phyloP scores from a whole-genome alignment of 2,888 invertebrate genomes.

The Myopa tessellatipennis region DNA sequence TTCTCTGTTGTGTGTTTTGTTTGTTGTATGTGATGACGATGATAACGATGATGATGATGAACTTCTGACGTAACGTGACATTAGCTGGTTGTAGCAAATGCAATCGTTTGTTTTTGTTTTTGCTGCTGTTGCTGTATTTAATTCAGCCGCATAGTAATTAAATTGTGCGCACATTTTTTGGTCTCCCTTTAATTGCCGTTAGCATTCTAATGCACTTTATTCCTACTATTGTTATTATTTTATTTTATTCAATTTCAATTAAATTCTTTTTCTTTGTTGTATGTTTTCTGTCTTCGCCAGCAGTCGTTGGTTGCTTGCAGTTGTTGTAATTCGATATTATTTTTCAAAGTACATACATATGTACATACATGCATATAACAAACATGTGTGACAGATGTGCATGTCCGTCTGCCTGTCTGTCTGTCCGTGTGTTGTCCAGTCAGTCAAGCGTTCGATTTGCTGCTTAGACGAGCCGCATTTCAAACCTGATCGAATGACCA shows the following conservation, averaged over 20 bases:
- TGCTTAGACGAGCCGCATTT: constrained; percentile 14
- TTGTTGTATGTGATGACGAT: no score
- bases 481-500: no score
- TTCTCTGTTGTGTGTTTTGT: background rate
- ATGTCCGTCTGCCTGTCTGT: no score
- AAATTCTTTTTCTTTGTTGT: constrained; percentile 46
- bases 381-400: no score
- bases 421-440: no score
- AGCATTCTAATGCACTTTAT: constrained; percentile 40
- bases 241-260: constrained; percentile 40
- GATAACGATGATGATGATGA: background rate
- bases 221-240: constrained; percentile 29
- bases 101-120: constrained; percentile 35
- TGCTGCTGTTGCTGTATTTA: constrained; percentile 31
- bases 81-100: constrained; percentile 25
- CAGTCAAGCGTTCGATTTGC: constrained; percentile 11
- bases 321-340: constrained; percentile 24
- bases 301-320: background rate
- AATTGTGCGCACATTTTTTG: constrained; percentile 42
- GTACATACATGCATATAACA: no score
- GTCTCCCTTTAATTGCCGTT: constrained; percentile 26
- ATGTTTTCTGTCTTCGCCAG: constrained; percentile 10
- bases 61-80: constrained; percentile 21
- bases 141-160: constrained; percentile 27
- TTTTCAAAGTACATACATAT: no score